Percentiles rank a stretch among this genome's conserved stretches.
phyloP scores from a whole-genome alignment of 1,140 invertebrate genomes.

The Cherax destructor region DNA sequence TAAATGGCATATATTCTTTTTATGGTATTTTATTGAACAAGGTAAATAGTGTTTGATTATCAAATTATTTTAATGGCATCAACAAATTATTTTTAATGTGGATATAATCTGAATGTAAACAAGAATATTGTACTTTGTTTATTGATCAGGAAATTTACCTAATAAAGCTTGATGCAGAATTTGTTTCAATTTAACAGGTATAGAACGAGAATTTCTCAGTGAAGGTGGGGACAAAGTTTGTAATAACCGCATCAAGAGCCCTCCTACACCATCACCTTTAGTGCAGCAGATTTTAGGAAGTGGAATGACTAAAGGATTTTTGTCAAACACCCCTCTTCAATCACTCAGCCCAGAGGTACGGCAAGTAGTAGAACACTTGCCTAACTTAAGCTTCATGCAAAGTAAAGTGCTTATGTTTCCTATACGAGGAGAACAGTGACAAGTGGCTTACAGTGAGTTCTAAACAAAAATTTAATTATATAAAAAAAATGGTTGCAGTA shows the following conservation, averaged over 20 bases:
- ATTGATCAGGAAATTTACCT: neutral
- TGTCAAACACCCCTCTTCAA: slow-evolving; percentile 36
- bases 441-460: neutral
- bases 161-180: neutral
- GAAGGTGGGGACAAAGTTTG: slow-evolving; percentile 39
- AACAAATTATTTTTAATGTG: too few relatives aligned
- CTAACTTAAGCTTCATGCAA: slow-evolving; percentile 52
- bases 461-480: too few relatives aligned
- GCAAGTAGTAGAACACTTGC: slow-evolving; percentile 47
- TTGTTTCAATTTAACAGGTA: slow-evolving; percentile 23
- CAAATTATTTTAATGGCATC: too few relatives aligned
- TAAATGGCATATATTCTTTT: too few relatives aligned
- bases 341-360: slow-evolving; percentile 48
- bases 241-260: slow-evolving; percentile 4
- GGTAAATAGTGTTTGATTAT: too few relatives aligned
- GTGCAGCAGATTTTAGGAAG: slow-evolving; percentile 61
- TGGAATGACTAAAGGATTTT: slow-evolving; percentile 18
- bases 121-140: too few relatives aligned
- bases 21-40: too few relatives aligned
- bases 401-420: slow-evolving; percentile 48
- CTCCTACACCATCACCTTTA: slow-evolving; percentile 49
- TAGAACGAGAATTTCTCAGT: slow-evolving; percentile 55
- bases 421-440: slow-evolving; percentile 37
- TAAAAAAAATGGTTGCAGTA: too few relatives aligned
- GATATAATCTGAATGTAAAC: too few relatives aligned